Conservation (phyloP, 2,797 vertebrate species). For the Epinephelus coioides region DNA sequence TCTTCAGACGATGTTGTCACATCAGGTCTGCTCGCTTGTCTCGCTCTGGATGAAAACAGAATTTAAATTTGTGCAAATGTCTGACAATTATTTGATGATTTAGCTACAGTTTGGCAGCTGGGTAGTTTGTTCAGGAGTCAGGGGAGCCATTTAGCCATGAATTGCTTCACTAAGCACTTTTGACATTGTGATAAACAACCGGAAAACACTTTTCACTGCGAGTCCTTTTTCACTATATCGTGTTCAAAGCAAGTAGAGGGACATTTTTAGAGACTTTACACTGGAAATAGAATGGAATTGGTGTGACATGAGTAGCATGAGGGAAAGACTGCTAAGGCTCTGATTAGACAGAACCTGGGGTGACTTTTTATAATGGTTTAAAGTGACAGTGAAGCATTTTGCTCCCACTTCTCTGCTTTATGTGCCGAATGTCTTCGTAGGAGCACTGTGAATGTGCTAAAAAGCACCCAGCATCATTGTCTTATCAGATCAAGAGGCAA, state of each 20-base stretch:
- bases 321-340: background rate
- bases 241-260: background rate
- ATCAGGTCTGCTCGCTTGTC: background rate
- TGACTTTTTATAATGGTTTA: too few species aligned
- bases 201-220: slow-evolving; percentile 23
- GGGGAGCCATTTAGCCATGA: slow-evolving; percentile 26
- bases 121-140: slow-evolving; percentile 33
- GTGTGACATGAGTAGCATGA: background rate
- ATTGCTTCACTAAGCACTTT: slow-evolving; percentile 37
- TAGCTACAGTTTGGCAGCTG: slow-evolving; percentile 30
- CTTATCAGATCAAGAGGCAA: too few species aligned
- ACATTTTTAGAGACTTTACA: background rate
- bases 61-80: slow-evolving; percentile 29
- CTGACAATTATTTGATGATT: slow-evolving; percentile 24
- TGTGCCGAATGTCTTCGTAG: too few species aligned
- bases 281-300: slow-evolving; percentile 1
- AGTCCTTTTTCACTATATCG: background rate
- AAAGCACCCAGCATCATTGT: too few species aligned
- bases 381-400: too few species aligned
- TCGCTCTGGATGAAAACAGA: slow-evolving; percentile 1
- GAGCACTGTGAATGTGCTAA: too few species aligned
- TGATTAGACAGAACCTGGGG: too few species aligned
- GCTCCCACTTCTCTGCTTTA: too few species aligned
- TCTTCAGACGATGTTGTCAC: background rate
- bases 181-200: slow-evolving; percentile 44